Percentiles rank a stretch among this genome's conserved stretches.
phyloP scores from a whole-genome alignment of 2,797 vertebrate species.

The Chrysocyon brachyurus region DNA sequence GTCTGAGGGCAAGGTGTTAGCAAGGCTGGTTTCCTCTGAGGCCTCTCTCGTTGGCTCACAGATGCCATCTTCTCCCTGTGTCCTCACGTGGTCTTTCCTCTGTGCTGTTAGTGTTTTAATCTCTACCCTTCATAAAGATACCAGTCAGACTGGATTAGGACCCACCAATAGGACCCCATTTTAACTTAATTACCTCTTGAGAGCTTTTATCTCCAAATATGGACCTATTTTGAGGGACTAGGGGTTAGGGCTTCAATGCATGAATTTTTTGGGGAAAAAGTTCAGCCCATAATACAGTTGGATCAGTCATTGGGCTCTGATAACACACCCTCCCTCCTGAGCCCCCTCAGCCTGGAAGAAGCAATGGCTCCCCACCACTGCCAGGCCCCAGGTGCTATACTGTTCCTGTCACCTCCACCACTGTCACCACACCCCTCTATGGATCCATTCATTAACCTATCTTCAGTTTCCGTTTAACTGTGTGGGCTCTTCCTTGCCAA shows the following conservation, averaged over 20 bases:
- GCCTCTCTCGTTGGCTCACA: not conserved
- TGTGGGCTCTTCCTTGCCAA: not conserved
- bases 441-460: not conserved
- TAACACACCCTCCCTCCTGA: not conserved
- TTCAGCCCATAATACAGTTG: not conserved
- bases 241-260: not conserved
- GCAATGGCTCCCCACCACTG: rapidly evolving
- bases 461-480: not conserved
- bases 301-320: not conserved
- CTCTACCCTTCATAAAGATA: not conserved
- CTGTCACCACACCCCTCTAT: rapidly evolving
- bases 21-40: not conserved
- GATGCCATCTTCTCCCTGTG: not conserved
- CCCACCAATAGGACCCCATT: not conserved
- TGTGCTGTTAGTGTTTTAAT: not conserved
- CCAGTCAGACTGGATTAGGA: not conserved
- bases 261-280: not conserved
- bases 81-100: not conserved
- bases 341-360: not conserved
- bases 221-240: not conserved
- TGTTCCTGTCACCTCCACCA: not conserved
- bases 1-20: not conserved
- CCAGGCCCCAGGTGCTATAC: not conserved
- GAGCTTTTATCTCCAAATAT: not conserved
- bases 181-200: not conserved